phyloP scores from a whole-genome alignment of 2,888 invertebrate species.

The Smittia sp. region DNA sequence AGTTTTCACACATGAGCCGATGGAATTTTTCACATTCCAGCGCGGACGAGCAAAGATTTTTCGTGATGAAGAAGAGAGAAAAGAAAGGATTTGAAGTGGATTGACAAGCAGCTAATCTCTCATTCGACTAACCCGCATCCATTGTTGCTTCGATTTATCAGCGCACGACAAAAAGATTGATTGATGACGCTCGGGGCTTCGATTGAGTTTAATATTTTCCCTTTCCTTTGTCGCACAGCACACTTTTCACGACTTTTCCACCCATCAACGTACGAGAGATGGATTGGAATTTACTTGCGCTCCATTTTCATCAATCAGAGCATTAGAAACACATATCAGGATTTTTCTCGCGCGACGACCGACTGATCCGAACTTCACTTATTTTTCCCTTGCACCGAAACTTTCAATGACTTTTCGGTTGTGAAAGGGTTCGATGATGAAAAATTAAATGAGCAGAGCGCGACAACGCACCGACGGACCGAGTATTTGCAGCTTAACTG shows the following conservation, averaged over 20 bases:
- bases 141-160: neutral
- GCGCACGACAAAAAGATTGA: slow-evolving; percentile 8
- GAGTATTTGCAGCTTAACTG: slow-evolving; percentile 15
- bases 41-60: neutral
- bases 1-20: too few species aligned
- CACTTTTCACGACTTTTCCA: neutral
- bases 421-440: neutral
- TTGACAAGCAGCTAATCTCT: neutral
- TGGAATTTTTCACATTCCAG: neutral
- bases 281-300: neutral
- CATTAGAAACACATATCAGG: neutral
- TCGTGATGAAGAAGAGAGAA: neutral
- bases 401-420: neutral
- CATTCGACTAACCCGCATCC: neutral
- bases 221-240: neutral
- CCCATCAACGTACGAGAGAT: neutral
- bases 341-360: neutral
- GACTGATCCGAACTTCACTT: neutral
- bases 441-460: neutral
- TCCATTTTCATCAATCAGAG: slow-evolving; percentile 5
- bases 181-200: slow-evolving; percentile 11
- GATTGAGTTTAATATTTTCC: neutral
- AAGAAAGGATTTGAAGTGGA: neutral
- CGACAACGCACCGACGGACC: neutral
- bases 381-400: neutral